Conservation (phyloP, 2,888 invertebrate species). For the Leptura quadrifasciata region DNA sequence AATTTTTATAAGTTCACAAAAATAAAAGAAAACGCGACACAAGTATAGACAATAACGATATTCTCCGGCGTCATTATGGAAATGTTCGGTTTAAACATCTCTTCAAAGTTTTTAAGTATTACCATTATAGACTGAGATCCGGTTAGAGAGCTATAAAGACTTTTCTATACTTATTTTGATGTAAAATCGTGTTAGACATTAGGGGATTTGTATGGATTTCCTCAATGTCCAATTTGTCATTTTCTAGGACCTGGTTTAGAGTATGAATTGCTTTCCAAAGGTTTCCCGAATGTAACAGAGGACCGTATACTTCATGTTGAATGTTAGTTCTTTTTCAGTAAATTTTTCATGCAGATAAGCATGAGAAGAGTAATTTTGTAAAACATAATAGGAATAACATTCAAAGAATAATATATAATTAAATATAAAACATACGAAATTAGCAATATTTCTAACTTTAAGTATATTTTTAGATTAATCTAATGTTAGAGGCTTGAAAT, state of each 20-base stretch:
- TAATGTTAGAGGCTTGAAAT: no score
- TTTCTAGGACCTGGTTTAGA: slow-evolving; percentile 26
- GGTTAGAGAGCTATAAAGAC: slow-evolving; percentile 29
- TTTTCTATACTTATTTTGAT: slow-evolving; percentile 23
- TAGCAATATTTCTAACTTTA: no score
- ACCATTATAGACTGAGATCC: slow-evolving; percentile 34
- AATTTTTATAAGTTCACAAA: slow-evolving; percentile 1
- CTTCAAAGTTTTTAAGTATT: slow-evolving; percentile 31
- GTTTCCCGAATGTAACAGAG: slow-evolving; percentile 20
- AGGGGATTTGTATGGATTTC: slow-evolving; percentile 40
- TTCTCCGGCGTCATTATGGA: slow-evolving; percentile 21
- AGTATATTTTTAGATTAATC: no score
- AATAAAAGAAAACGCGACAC: not conserved
- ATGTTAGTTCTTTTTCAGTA: not conserved
- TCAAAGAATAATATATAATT: no score
- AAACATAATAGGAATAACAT: not conserved
- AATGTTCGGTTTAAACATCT: slow-evolving; percentile 25
- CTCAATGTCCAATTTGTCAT: slow-evolving; percentile 28
- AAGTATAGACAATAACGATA: slow-evolving; percentile 23
- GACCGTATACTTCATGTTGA: slow-evolving; percentile 9
- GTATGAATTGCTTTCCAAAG: slow-evolving; percentile 27
- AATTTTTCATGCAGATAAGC: slow-evolving; percentile 18
- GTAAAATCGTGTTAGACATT: slow-evolving; percentile 30
- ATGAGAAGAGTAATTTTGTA: not conserved
- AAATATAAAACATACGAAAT: no score